Evolutionary conservation across 2,888 invertebrate genomes (phyloP), one percentile per base, ranked within the genome.

Genomic region (Nomada fucata): DNA sequence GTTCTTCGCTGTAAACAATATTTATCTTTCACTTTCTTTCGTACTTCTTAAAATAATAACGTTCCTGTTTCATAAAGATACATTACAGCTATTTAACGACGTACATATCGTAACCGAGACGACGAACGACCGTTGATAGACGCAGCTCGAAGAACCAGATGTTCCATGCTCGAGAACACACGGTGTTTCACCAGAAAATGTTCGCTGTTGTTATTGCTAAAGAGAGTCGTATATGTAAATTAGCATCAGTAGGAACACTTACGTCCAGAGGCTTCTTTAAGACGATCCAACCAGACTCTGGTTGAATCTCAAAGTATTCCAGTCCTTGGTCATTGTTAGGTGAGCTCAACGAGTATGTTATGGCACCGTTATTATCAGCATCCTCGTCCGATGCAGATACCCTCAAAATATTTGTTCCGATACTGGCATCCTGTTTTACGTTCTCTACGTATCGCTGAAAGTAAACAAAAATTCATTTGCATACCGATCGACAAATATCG

Each of bases 381-480:
- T 99, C 99, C 94, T 98, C 98, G 93, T 98, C 98, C 60, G 98
- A 98, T 82, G 99, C 98, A 23, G 98, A 99, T 44, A 99, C 98
- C 92, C 98, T 96, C 86, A 98, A 95, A 90, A 98, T 98, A 94
- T 98, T 98, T 36, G 98, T 98, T 85, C 98, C 98, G 91, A 98
- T 98, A 94, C 98, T 98, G 82, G 98, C 98, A 93, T 98, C 98
- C 95, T 98, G 98, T 94, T 98, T 98, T 76, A 98, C 98, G 94
- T 98, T 98, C 94, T 98, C 98, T 91, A 98, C 97, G 94, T 98
- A 98, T 97, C 98, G 98, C 98, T 98, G 95, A 70, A 95, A 95
- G 93, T 29, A 52, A 0, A 57, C 3, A 2, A n/a, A 13, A n/a
- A 23, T 36, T 36, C 1, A 53, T 26, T 75, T 15, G 5, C 9